Evolutionary conservation across 1,140 invertebrate genomes (phyloP), one percentile per base, ranked within the genome.

Genomic region (Panagrolaimus sp.): DNA sequence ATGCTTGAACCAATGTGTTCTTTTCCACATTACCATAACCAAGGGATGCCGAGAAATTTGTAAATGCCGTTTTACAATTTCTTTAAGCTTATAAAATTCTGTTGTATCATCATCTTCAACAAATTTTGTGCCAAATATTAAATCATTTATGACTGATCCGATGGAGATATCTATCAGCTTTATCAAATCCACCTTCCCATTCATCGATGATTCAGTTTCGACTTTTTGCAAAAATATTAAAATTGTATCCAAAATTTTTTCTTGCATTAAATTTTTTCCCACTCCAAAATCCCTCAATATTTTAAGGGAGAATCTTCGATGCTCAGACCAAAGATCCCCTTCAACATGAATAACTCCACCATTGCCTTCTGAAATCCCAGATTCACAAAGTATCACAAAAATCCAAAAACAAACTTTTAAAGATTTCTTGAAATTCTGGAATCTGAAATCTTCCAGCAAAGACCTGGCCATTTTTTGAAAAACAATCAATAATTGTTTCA

Each of bases 251-350:
- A 87, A 82, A 24, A 93, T 90, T 32, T 88, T 86, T 65, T 86
- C 82, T 83, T 91, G 89, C 77, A 93, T 84, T 8, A 88, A 87
- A 15, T 71, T 73, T 75, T 90, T 90, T 2, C 88, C 86, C 85
- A 90, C 89, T 2, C 91, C 91, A 66, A 92, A 86, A 63, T 88
- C 87, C 81, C 89, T 89, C 9, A 94, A 84, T 83, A 88, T 90
- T 7, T 84, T 85, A 1, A 88, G 85, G 0, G 89, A 86, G 73
- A 92, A 89, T 76, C 88, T 89, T 32, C 91, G 85, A 76, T 93
- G 91, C 73, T 92, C 89, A 73, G 87, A 89, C 91, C 92, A 94
- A 17, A 89, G 78, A 4, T 87, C 85, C 0, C 91, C 91, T 83
- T 91, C 89, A 1, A 91, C 87, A 70, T 47, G 15, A 12, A 67